Conservation (phyloP, 2,797 vertebrate species). For the Tragelaphus oryx region DNA sequence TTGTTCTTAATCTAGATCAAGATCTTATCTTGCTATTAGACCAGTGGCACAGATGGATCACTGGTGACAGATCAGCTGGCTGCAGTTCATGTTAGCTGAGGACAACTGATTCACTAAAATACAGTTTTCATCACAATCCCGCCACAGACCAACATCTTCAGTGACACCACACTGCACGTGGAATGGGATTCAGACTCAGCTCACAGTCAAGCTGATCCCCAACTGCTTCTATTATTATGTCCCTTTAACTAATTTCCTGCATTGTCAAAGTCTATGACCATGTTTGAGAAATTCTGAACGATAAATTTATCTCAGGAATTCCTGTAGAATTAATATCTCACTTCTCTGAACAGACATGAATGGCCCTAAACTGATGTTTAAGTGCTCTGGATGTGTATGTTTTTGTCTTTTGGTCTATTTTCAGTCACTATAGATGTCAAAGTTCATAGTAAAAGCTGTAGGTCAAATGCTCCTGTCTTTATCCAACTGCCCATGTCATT, state of each 20-base stretch:
- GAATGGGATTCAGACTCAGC: neutral
- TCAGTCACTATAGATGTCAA: neutral
- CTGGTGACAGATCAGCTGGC: neutral
- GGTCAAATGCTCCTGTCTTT: neutral
- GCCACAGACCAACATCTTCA: neutral
- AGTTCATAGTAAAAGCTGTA: neutral
- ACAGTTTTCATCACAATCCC: neutral
- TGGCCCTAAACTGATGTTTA: neutral
- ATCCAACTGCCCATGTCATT: neutral
- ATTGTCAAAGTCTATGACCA: neutral
- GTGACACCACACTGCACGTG: neutral
- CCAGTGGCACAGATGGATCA: neutral
- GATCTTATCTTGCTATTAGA: neutral
- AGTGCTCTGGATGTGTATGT: no score
- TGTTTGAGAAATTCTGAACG: neutral
- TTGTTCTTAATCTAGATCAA: conserved; percentile 19
- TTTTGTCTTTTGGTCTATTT: neutral
- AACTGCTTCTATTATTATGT: neutral
- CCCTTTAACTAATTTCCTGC: neutral
- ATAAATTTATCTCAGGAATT: neutral
- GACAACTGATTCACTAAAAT: neutral
- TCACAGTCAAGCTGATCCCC: neutral
- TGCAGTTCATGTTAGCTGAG: neutral
- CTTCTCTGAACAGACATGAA: neutral
- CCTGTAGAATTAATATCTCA: neutral